Evolutionary conservation across 2,888 invertebrate genomes (phyloP), one percentile per base, ranked within the genome.

Genomic region (Leptothorax acervorum): DNA sequence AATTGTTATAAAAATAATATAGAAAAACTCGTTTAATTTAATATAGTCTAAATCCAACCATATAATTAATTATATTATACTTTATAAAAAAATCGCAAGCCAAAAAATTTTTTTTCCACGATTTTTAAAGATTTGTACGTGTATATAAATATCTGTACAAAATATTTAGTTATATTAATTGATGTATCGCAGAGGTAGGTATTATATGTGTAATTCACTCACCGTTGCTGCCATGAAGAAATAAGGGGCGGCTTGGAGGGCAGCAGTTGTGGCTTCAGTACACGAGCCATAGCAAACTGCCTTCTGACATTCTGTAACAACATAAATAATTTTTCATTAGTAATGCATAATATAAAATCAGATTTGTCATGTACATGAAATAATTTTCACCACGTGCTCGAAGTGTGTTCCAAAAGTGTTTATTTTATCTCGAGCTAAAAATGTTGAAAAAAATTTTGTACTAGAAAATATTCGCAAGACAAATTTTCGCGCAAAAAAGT

Each of bases 191-290:
- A 71, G 66, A 55, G 68, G 53, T 79, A 88, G 68, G 53, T 79
- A 88, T 53, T 75, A 85, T 86, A 83, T 71, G 71, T 71, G 84
- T 76, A 45, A 28, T 8, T 45, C 85, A 93, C 93, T 93, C 75
- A 93, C 92, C 91, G 90, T 91, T 74, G 92, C 89, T 91, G 93
- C 92, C 92, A 93, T 92, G 90, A 89, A 91, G 87, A 89, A 88
- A 87, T 60, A 85, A 87, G 84, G 82, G 89, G 86, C 86, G 88
- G 86, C 87, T 89, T 85, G 87, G 88, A 89, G 86, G 86, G 86
- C 85, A 85, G 88, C 84, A 85, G 88, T 84, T 86, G 87, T 75
- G 85, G 85, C 84, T 88, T 88, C 87, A 82, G 85, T 91, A 88
- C 82, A 86, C 88, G 83, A 89, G 90, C 92, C 92, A 92, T 93